Conservation (phyloP, 2,888 invertebrate species). For the Dolichomitus sp. region DNA sequence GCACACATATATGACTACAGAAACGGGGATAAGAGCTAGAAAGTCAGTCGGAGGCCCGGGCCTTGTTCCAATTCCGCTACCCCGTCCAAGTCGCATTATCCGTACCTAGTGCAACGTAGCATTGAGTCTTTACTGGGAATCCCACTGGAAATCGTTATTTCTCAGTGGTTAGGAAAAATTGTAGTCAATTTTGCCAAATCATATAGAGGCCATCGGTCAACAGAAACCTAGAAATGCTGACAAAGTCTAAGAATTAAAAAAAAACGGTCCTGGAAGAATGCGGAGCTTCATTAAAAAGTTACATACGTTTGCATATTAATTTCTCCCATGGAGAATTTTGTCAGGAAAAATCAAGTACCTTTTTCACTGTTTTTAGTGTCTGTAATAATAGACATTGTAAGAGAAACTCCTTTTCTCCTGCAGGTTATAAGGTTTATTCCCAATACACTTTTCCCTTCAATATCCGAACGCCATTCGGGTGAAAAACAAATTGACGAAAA, state of each 20-base stretch:
- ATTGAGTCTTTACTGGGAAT: not conserved
- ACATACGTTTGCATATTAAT: too few relatives aligned
- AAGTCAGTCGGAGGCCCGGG: conserved; percentile 43
- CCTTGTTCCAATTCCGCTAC: conserved; percentile 69
- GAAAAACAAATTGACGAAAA: not conserved
- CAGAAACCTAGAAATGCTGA: too few relatives aligned
- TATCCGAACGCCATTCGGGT: not conserved
- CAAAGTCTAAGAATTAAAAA: too few relatives aligned
- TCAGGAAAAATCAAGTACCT: too few relatives aligned
- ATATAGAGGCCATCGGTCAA: too few relatives aligned
- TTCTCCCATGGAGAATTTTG: too few relatives aligned
- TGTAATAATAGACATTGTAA: not conserved
- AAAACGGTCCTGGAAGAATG: too few relatives aligned
- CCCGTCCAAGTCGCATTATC: conserved; percentile 69
- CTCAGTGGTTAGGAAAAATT: not conserved
- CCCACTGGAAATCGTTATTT: conserved; percentile 6
- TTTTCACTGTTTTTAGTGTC: too few relatives aligned
- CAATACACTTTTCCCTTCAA: not conserved
- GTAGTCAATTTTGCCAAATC: too few relatives aligned
- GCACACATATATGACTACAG: not conserved
- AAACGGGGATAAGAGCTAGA: conserved; percentile 22
- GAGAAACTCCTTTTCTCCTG: not conserved
- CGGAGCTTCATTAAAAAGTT: too few relatives aligned
- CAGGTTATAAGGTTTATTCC: not conserved
- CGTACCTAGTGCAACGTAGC: not conserved